These are phyloP conservation scores for Physella acuta DNA, from an alignment of 1,140 invertebrate species.

Conservation along the genomic window DNA sequence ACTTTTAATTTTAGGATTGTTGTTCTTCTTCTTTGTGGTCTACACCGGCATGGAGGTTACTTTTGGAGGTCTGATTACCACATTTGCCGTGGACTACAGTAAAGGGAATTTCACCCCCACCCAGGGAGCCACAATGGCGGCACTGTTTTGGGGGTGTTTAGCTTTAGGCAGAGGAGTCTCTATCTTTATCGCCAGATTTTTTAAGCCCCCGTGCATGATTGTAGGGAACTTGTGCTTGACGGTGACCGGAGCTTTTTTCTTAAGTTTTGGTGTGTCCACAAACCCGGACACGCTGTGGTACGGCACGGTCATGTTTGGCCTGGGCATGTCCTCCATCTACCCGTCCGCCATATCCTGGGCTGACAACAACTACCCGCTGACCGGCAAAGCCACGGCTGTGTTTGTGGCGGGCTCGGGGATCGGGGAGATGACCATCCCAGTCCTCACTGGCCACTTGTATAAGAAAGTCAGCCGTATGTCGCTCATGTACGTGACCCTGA, in stretches of 20 bases:
- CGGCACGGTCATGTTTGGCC: conserved; percentile 51
- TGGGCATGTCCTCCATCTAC: conserved; percentile 63
- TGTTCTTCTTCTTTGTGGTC: conserved; percentile 61
- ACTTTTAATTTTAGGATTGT: conserved; percentile 51
- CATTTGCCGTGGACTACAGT: conserved; percentile 54
- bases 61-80: conserved; percentile 60
- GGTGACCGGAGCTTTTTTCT: conserved; percentile 52
- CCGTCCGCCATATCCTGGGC: conserved; percentile 62
- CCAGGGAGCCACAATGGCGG: conserved; percentile 57
- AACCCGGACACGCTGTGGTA: conserved; percentile 45
- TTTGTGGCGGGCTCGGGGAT: conserved; percentile 61
- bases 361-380: conserved; percentile 61
- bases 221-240: conserved; percentile 54
- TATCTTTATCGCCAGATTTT: conserved; percentile 59
- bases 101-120: conserved; percentile 46
- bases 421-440: conserved; percentile 62
- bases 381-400: conserved; percentile 62
- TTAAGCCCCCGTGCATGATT: conserved; percentile 56
- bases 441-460: conserved; percentile 54
- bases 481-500: conserved; percentile 55
- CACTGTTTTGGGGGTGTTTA: conserved; percentile 63
- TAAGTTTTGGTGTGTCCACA: conserved; percentile 52
- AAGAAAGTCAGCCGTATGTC: conserved; percentile 45
- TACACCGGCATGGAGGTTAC: conserved; percentile 63
- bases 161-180: conserved; percentile 60